Evolutionary conservation across 2,888 invertebrate genomes (phyloP), one percentile per base, ranked within the genome.

Genomic region (Eupithecia abbreviata): DNA sequence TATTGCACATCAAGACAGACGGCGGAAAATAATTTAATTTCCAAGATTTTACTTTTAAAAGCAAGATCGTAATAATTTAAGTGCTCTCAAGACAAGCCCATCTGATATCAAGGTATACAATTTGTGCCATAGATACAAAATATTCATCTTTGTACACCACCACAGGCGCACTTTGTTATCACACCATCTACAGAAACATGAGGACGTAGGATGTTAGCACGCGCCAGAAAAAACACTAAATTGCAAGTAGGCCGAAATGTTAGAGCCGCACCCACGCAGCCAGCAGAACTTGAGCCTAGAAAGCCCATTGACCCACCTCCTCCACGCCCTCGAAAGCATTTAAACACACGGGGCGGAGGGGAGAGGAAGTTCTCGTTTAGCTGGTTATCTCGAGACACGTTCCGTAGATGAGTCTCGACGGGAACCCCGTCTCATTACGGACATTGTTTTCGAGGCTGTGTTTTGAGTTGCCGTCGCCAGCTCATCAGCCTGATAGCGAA

Each of bases 161-260:
- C 69, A 49, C 77, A 72, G 51, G 68, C 75, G 73, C 77, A 73
- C 68, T 51, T 71, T 79, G 78, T 78, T 80, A 79, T 80, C 76
- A 78, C 72, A 74, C 75, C 65, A 77, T 78, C 69, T 73, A 68
- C 78, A 74, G 80, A 81, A 84, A 84, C 82, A 84, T 80, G 82
- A 82, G 80, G 77, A 80, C 83, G 80, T 84, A 83, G 82, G 82
- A 86, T 85, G 85, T 85, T 84, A 86, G 85, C 87, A 88, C 89
- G 89, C 87, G 88, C 82, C 84, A 80, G 78, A 83, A 84, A 88
- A 87, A 88, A 88, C 84, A 87, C 87, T 88, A 90, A 90, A 91
- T 91, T 84, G 86, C 87, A 89, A 91, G 89, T 90, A 91, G 90
- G 90, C 87, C 88, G 86, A 88, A 88, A 87, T 88, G 87, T 87